phyloP scores from a whole-genome alignment of 2,113 vertebrate species.

The Gambusia affinis region DNA sequence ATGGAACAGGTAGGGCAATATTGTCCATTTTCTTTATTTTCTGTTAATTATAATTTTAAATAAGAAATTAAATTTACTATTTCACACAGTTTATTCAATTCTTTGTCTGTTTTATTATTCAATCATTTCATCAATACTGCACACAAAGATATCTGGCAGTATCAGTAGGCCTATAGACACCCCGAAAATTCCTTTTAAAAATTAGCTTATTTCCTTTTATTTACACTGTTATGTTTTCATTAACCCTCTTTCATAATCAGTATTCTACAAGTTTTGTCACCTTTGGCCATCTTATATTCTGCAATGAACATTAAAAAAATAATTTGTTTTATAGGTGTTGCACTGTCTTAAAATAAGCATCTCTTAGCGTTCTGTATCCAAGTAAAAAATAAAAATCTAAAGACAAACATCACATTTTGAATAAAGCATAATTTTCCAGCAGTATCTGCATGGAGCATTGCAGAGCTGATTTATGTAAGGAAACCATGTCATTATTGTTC shows the following conservation, averaged over 20 bases:
- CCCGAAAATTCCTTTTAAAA: neutral
- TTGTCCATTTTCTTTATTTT: neutral
- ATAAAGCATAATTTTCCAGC: neutral
- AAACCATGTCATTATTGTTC: no score
- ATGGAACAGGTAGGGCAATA: constrained; percentile 89
- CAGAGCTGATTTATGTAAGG: neutral
- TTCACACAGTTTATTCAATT: neutral
- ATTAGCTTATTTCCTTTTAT: neutral
- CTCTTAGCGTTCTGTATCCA: constrained; percentile 21
- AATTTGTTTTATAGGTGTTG: neutral
- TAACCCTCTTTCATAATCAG: neutral
- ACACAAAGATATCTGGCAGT: no score
- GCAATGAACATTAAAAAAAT: no score
- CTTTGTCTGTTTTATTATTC: no score
- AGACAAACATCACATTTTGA: neutral
- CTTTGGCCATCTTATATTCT: no score
- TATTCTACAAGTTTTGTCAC: neutral
- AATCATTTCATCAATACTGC: no score
- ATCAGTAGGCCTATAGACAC: no score
- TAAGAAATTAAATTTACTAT: neutral
- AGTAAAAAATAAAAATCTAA: constrained; percentile 8
- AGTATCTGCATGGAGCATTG: neutral
- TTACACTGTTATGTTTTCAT: neutral
- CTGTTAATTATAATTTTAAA: neutral
- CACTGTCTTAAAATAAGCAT: constrained; percentile 22